Evolutionary conservation across 2,888 invertebrate genomes (phyloP), one percentile per base, ranked within the genome.

Genomic region (Callimorpha dominula): DNA sequence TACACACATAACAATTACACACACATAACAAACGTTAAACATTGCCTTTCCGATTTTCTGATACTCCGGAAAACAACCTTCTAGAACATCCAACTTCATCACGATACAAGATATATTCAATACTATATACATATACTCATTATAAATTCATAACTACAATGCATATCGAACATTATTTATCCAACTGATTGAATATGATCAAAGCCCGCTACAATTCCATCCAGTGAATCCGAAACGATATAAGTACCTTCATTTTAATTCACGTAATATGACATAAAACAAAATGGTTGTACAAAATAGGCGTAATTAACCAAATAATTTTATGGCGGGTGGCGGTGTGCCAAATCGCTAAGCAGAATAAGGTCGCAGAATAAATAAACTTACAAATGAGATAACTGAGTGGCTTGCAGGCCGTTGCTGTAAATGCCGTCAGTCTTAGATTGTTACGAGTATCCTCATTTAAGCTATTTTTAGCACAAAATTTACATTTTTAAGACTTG

Each of bases 151-250:
- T 65, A 69, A 54, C 57, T 46, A 64, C 68, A 72, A 77, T 63
- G 71, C 74, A 71, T 70, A 60, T 69, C 54, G 66, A 70, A 42
- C 72, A 62, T 65, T 62, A 71, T 78, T 77, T 79, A 81, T 86
- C 77, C 87, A 76, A 78, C 76, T 81, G 85, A 80, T 74, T 85
- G 83, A 68, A 42, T 81, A 75, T 77, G 88, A 89, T 89, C 88
- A 89, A 89, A 89, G 88, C 75, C 46, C 52, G 20, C 17, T 42
- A 31, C 66, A 62, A 15, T 31, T 31, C 65, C 42, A 46, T 54
- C 60, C 43, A 68, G 17, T 43, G 46, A 68, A 60, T 68, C 54
- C 31, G 54, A 60, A 46, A 67, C n/a, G 42, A 67, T 54, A 15
- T 12, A 31, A 31, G 31, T 31, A n/a, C 66, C 49, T 31, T 40